Conservation (phyloP, 2,113 vertebrate species). For the Hyperoodon ampullatus region DNA sequence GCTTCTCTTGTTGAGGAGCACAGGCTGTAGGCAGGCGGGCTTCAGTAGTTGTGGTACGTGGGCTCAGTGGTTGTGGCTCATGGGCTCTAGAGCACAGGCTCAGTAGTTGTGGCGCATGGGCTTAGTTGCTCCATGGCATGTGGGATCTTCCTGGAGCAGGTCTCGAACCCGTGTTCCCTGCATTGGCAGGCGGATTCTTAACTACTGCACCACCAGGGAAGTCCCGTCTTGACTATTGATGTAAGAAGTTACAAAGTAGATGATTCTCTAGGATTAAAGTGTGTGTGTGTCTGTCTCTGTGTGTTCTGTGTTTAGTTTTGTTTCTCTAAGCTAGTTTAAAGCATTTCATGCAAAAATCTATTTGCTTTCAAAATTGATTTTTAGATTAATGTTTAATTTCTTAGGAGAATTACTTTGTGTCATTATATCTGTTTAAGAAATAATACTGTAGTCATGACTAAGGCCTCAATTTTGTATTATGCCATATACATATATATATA, state of each 20-base stretch:
- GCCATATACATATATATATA: not conserved
- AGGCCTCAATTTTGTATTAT: not conserved
- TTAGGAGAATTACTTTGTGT: slow-evolving; percentile 39
- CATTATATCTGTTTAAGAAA: slow-evolving; percentile 19
- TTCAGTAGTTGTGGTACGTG: too few species aligned
- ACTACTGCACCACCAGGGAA: too few species aligned
- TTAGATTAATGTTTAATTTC: slow-evolving; percentile 41
- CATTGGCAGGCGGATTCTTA: too few species aligned
- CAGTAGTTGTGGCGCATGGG: too few species aligned
- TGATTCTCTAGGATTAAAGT: not conserved
- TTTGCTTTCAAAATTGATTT: slow-evolving; percentile 43
- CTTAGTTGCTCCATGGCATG: too few species aligned
- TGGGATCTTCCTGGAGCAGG: too few species aligned
- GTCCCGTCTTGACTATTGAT: not conserved
- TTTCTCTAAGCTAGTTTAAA: slow-evolving; percentile 31
- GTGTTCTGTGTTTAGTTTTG: not conserved
- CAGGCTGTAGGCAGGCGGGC: too few species aligned
- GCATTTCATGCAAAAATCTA: not conserved
- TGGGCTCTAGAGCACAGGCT: too few species aligned
- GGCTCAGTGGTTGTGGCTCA: too few species aligned
- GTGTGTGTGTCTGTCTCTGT: not conserved
- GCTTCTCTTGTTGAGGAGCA: too few species aligned
- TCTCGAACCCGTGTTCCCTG: too few species aligned
- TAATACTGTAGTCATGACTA: not conserved
- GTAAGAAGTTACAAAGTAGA: not conserved